phyloP scores from a whole-genome alignment of 2,888 invertebrate species.

The Timema podura region DNA sequence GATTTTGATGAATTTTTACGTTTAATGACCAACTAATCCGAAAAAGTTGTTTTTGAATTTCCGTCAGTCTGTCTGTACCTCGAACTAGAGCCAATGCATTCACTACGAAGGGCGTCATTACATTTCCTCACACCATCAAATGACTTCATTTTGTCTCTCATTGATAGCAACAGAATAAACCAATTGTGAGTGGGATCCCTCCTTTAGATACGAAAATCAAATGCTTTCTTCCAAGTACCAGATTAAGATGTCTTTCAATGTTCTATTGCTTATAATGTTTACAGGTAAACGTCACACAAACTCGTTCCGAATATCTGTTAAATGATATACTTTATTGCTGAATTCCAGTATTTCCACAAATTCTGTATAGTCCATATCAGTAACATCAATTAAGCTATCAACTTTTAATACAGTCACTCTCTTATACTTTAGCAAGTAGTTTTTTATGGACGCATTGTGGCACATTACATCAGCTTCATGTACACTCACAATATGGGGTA shows the following conservation, averaged over 20 bases:
- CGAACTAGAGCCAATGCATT: background rate
- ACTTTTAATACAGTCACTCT: too few relatives aligned
- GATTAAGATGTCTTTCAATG: background rate
- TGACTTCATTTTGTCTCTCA: background rate
- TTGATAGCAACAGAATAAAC: background rate
- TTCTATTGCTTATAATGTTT: background rate
- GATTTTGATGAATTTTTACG: too few relatives aligned
- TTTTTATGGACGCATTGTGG: background rate
- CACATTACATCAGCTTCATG: background rate
- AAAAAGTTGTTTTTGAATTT: too few relatives aligned
- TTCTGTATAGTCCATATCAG: background rate
- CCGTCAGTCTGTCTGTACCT: too few relatives aligned
- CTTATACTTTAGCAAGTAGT: background rate
- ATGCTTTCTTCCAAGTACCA: background rate
- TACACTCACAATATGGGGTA: background rate
- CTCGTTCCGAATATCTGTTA: slow-evolving; percentile 4
- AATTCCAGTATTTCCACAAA: background rate
- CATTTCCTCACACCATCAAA: background rate
- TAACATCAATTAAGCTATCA: too few relatives aligned
- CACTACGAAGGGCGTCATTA: background rate
- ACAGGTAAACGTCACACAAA: background rate
- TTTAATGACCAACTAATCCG: too few relatives aligned
- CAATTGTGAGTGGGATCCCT: background rate
- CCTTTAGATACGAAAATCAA: background rate
- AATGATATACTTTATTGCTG: background rate